A percentile compares a stretch with the other conserved stretches of the same genome.
phyloP scores from a whole-genome alignment of 2,113 vertebrate species.

The Alces alces region DNA sequence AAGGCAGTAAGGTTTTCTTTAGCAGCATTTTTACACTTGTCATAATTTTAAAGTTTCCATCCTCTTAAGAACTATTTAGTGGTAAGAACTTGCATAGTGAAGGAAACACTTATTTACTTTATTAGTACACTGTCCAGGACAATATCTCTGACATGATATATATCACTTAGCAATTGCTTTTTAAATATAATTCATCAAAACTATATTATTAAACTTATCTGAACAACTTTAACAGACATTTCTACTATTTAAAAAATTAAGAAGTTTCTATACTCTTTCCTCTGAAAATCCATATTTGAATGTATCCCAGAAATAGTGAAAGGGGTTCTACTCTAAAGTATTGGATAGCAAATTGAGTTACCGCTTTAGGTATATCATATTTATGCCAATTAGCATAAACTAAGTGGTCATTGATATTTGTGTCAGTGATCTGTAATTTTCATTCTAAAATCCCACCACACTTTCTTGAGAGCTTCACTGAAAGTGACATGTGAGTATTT shows the following conservation, averaged over 20 bases:
- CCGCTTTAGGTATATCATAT: conserved; percentile 63
- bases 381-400: conserved; percentile 71
- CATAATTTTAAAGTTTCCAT: conserved; percentile 62
- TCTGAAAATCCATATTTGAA: conserved; percentile 76
- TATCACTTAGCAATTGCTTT: neutral
- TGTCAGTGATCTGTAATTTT: conserved; percentile 18
- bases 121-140: conserved; percentile 59
- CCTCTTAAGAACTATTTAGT: conserved; percentile 57
- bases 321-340: conserved; percentile 55
- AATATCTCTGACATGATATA: conserved; percentile 54
- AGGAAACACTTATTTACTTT: conserved; percentile 63
- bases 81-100: conserved; percentile 54
- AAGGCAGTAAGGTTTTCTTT: neutral
- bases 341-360: conserved; percentile 41
- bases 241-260: conserved; percentile 27
- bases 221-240: conserved; percentile 68
- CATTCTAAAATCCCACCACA: neutral
- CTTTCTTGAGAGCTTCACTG: neutral
- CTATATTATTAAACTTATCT: conserved; percentile 73
- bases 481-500: neutral
- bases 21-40: conserved; percentile 21
- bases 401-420: conserved; percentile 64
- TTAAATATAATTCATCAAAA: conserved; percentile 67
- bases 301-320: conserved; percentile 67
- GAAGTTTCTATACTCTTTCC: conserved; percentile 73